These are phyloP conservation scores for Haemorhous mexicanus DNA, from an alignment of 2,113 vertebrate species.

Conservation along the genomic window DNA sequence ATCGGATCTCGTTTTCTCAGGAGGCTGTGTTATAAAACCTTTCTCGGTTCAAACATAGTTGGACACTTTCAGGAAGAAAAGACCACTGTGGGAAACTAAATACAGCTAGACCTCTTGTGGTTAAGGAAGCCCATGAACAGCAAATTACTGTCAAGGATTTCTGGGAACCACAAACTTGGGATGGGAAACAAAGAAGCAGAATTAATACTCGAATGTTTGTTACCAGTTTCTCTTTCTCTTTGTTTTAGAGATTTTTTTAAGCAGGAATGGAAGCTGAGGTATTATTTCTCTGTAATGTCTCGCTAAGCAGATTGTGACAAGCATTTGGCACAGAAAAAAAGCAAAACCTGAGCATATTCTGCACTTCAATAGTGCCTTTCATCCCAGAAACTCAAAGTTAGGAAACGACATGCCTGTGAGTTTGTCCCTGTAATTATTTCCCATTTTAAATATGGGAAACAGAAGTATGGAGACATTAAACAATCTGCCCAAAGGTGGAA, in stretches of 20 bases:
- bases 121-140: not conserved
- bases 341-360: not conserved
- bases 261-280: not conserved
- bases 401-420: not conserved
- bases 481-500: not conserved
- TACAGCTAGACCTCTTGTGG: accelerated
- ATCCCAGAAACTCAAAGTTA: constrained; percentile 33
- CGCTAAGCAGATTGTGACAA: not conserved
- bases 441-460: not conserved
- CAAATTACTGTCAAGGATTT: not conserved
- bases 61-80: not conserved
- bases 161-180: not conserved
- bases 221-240: not conserved
- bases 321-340: constrained; percentile 16
- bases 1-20: not conserved
- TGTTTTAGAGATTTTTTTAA: constrained; percentile 5
- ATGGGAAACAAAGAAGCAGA: not conserved
- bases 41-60: not conserved
- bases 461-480: not conserved
- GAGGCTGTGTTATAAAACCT: not conserved
- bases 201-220: not conserved
- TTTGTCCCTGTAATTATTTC: constrained; percentile 7
- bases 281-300: not conserved
- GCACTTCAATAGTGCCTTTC: constrained; percentile 33
- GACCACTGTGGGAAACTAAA: not conserved